Evolutionary conservation across 1,140 invertebrate genomes (phyloP).

Genomic region (Aphaenogaster ashmeadi): DNA sequence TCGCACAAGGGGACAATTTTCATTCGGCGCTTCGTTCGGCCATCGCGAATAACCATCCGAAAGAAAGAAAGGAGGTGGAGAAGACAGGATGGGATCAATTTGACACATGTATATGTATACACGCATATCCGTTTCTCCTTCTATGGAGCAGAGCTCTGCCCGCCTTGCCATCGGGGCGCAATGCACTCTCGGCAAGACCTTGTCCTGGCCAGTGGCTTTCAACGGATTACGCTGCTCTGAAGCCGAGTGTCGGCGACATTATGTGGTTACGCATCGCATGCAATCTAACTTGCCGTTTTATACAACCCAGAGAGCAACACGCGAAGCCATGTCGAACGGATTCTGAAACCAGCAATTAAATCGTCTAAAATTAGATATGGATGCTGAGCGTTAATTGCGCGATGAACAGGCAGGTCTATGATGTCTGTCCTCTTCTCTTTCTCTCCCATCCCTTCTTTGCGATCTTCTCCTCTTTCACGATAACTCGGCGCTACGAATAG

Average conservation of each 20-base stretch:
- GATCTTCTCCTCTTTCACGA: not conserved
- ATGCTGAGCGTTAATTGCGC: conserved; percentile 29
- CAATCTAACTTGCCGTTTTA: conserved; percentile 33
- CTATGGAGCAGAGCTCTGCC: conserved; percentile 35
- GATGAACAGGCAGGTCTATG: conserved; percentile 19
- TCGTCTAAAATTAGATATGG: conserved; percentile 35
- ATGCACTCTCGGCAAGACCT: conserved; percentile 55
- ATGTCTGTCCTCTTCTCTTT: not conserved
- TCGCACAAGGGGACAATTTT: conserved; percentile 27
- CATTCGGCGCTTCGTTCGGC: not conserved
- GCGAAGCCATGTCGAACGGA: not conserved
- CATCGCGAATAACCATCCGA: conserved; percentile 1
- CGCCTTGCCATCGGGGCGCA: conserved; percentile 40
- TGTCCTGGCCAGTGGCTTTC: conserved; percentile 57
- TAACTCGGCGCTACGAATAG: conserved; percentile 48
- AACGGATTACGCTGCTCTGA: conserved; percentile 33
- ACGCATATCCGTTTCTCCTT: conserved; percentile 31
- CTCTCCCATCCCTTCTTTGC: not conserved
- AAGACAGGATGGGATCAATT: conserved; percentile 28
- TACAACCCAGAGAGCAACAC: not conserved
- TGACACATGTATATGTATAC: not conserved
- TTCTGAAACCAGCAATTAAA: not conserved
- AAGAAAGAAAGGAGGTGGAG: conserved; percentile 6
- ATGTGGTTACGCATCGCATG: conserved; percentile 22
- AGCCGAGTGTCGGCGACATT: conserved; percentile 24